Base-by-base conservation (phyloP, 2,888 invertebrate genomes). In the Drosophila phalerata region DNA sequence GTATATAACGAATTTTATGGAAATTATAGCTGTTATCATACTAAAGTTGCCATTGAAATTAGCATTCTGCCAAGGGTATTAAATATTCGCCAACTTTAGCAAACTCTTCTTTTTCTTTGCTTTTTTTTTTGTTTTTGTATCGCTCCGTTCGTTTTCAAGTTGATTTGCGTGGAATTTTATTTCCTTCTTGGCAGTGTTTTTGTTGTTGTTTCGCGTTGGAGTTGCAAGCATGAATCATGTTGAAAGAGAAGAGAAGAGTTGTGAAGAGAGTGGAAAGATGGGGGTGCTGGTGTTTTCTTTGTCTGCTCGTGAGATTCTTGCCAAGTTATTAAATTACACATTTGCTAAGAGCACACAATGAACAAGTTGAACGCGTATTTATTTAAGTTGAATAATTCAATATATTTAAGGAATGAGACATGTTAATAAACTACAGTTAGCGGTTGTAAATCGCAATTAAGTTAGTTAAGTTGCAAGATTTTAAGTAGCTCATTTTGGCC, bases 141-240 rank as follows among this genome's bases (percentile, higher is more conserved):
- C 48, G 71, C 64, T 71, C 19, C 55, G 72, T 79, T 67, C 77
- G 61, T 77, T 82, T 82, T 79, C 60, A 75, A 84, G 88, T 88
- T 80, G 84, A 83, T 88, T 88, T 86, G 86, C 81, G 78, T 86
- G 88, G 86, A 85, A 85, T 88, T 86, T 88, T 73, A 80, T 83
- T 83, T 83, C 76, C 70, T 68, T 78, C 69, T 79, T 51, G 60
- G 64, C 34, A 32, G 45, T 57, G 28, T 15, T 71, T 13, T 64
- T 63, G 38, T 61, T 56, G 19, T 34, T 57, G 42, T 53, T 32
- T 40, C 58, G 77, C 63, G 66, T 75, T 67, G 77, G 77, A 67
- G 60, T 63, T 76, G 75, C 76, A 70, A 45, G 74, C 79, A 74
- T 79, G 77, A 79, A 52, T 77, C 79, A 79, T 69, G 51, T 15